Base-by-base conservation (phyloP, 2,113 vertebrate genomes). In the Paedocypris sp. region DNA sequence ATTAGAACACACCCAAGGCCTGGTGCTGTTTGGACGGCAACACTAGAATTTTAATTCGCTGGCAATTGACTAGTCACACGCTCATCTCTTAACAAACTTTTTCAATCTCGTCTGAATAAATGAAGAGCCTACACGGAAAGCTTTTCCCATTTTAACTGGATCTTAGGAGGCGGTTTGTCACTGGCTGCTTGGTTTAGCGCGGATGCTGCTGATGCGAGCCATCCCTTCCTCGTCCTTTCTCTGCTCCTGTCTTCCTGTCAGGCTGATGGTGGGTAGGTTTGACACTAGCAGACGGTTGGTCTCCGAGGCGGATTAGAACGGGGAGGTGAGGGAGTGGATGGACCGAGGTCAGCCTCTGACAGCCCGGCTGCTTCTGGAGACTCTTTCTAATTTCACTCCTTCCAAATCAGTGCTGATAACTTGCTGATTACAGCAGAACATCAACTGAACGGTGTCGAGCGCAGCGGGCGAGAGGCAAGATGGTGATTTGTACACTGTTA, bases 41-140 rank as follows among this genome's bases (percentile, higher is more conserved):
- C 54, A 64, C 48, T 70, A 79, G 79, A 78, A 83, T 81, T 82
- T 82, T 81, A 83, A 83, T 77, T 73, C 49, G 8, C 2, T 53
- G 20, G 20, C 10, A 5, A 11, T 31, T 35, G 23, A 9, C 43
- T 28, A 28, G 47, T n/a, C 52, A 12, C 32, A 49, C 46, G 47
- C 32, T 13, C 51, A 39, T 43, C 25, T 62, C 22, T 32, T 28
- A 43, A 28, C 36, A 51, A 26, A 33, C 31, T 52, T 22, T 66
- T 72, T 69, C 75, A 78, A 73, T 64, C 78, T 80, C 67, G 18
- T 60, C 29, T 62, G 11, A 39, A 62, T 68, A 74, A 72, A 75
- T 61, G 3, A 25, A 56, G 36, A 64, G 71, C 71, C 69, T 48
- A 62, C 65, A 73, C 66, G 42, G 45, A 42, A 56, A 61, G 63